Evolutionary conservation across 2,113 vertebrate genomes (phyloP).

Genomic region (Dasyornis broadbenti): DNA sequence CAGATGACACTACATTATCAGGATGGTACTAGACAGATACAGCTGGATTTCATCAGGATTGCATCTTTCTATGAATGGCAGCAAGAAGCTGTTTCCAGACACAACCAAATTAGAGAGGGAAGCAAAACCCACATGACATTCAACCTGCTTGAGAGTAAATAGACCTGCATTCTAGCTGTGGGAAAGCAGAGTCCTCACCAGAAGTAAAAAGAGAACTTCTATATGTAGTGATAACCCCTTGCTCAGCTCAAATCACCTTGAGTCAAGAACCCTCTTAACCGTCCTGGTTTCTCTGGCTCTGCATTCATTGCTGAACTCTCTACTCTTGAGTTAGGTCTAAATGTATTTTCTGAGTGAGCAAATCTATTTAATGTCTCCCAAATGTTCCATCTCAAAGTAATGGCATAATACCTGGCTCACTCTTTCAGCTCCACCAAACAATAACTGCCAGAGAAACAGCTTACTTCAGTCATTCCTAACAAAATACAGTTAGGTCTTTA

Average conservation of each 20-base stretch:
- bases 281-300: background rate
- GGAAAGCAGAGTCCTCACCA: background rate
- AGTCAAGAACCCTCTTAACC: background rate
- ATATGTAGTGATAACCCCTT: background rate
- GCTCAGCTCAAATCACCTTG: background rate
- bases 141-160: background rate
- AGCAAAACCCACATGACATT: background rate
- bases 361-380: slow-evolving; percentile 1
- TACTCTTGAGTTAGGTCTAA: background rate
- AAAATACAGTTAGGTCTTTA: background rate
- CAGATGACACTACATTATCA: background rate
- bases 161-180: background rate
- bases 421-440: slow-evolving; percentile 17
- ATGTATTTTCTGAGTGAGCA: slow-evolving; percentile 10
- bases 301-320: background rate
- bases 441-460: slow-evolving; percentile 13
- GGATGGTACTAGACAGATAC: background rate
- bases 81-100: background rate
- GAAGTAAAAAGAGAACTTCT: background rate
- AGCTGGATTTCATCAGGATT: background rate
- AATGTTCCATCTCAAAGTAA: slow-evolving; percentile 6
- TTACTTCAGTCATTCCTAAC: background rate
- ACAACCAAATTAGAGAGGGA: background rate
- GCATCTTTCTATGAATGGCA: background rate
- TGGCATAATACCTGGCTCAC: slow-evolving; percentile 40